Evolutionary conservation across 2,888 invertebrate species (phyloP).

Genomic region (Drosophila atripex): DNA sequence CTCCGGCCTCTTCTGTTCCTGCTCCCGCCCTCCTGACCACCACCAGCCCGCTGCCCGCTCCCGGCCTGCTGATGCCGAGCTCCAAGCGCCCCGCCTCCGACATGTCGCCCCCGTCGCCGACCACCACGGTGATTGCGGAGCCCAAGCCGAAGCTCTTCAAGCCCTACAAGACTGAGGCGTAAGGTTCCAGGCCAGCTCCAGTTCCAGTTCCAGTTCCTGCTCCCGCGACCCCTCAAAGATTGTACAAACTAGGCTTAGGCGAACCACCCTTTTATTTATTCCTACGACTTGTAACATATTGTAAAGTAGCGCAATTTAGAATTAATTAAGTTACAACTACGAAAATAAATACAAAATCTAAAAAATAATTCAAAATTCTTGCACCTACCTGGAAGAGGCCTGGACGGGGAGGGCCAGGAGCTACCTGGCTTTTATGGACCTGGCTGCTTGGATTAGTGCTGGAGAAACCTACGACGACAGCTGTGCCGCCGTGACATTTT

Average conservation of each 20-base stretch:
- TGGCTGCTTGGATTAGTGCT: slow-evolving; percentile 33
- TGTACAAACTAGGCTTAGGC: slow-evolving; percentile 77
- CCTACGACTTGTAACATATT: slow-evolving; percentile 35
- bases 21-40: slow-evolving; percentile 33
- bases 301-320: slow-evolving; percentile 38
- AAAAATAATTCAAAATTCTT: slow-evolving; percentile 11
- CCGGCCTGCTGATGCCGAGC: slow-evolving; percentile 74
- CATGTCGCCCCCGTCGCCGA: slow-evolving; percentile 72
- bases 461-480: slow-evolving; percentile 50
- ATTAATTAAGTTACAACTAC: slow-evolving; percentile 38
- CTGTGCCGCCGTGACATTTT: slow-evolving; percentile 11
- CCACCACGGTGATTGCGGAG: slow-evolving; percentile 68
- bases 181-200: slow-evolving; percentile 22
- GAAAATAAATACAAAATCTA: slow-evolving; percentile 51
- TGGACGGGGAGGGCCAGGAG: slow-evolving; percentile 1
- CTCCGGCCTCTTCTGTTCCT: slow-evolving; percentile 48
- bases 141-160: slow-evolving; percentile 89
- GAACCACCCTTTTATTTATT: slow-evolving; percentile 20
- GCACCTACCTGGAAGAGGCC: slow-evolving; percentile 23
- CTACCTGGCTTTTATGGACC: slow-evolving; percentile 49
- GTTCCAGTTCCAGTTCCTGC: not conserved
- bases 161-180: slow-evolving; percentile 87
- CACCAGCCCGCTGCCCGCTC: slow-evolving; percentile 59
- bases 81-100: slow-evolving; percentile 69
- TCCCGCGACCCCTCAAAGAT: slow-evolving; percentile 27